phyloP scores from a whole-genome alignment of 2,113 vertebrate genomes.

The Procavia capensis region DNA sequence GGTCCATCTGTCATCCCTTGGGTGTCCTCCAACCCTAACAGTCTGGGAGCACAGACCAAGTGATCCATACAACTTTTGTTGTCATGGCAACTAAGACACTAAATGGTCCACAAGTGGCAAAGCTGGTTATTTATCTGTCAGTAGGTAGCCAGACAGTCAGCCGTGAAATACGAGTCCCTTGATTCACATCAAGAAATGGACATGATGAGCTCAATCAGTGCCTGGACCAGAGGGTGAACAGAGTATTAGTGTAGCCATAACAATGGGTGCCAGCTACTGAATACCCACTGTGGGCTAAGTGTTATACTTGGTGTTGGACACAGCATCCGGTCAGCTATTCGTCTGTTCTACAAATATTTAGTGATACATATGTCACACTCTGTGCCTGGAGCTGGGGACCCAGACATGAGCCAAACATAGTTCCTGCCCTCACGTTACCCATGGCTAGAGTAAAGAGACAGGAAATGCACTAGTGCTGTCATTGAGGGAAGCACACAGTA shows the following conservation, averaged over 20 bases:
- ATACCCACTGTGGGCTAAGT: neutral
- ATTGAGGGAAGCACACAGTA: neutral
- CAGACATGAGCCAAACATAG: neutral
- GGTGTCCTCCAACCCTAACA: neutral
- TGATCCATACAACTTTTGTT: neutral
- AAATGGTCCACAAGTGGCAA: constrained; percentile 23
- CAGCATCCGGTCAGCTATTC: neutral
- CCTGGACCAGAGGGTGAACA: neutral
- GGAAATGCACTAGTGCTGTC: neutral
- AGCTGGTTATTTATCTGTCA: constrained; percentile 49
- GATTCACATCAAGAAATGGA: neutral
- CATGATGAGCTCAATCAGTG: neutral
- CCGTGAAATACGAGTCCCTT: neutral
- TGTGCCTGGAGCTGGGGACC: neutral
- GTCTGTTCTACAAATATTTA: neutral
- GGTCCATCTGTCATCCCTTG: neutral
- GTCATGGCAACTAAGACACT: constrained; percentile 55
- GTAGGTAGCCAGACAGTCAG: constrained; percentile 15
- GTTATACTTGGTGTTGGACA: neutral
- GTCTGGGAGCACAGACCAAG: neutral
- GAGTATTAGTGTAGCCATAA: neutral
- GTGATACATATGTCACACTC: neutral
- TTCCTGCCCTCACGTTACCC: neutral
- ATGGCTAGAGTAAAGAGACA: neutral
- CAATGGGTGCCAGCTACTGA: neutral